phyloP scores from a whole-genome alignment of 2,113 vertebrate species.

The Myrmecophaga tridactyla region DNA sequence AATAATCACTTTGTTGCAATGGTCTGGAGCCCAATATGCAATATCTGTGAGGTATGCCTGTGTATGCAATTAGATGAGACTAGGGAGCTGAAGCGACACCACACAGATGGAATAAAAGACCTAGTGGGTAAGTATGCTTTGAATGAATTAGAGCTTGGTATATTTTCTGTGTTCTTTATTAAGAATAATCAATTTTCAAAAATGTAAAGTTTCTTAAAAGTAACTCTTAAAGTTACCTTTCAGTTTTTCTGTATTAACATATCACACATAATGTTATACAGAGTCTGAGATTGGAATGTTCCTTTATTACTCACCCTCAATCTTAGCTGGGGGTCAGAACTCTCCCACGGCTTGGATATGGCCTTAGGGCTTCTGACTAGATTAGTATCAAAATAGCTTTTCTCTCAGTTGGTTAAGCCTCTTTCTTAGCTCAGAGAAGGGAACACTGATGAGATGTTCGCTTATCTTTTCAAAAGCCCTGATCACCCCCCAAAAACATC shows the following conservation, averaged over 20 bases:
- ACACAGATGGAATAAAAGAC: background rate
- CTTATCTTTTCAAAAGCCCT: background rate
- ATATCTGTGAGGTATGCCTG: too few relatives aligned
- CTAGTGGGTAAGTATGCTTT: background rate
- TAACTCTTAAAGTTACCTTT: background rate
- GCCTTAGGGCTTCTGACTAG: background rate
- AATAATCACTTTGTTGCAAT: too few relatives aligned
- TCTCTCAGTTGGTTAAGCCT: background rate
- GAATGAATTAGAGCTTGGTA: background rate
- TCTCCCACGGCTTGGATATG: background rate
- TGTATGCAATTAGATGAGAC: background rate
- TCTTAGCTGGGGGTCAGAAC: background rate
- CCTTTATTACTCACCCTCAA: background rate
- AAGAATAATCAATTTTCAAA: constrained; percentile 25
- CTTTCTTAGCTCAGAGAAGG: background rate
- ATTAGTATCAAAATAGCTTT: background rate
- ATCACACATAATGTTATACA: background rate
- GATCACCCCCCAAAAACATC: background rate
- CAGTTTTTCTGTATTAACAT: background rate
- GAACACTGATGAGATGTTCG: background rate
- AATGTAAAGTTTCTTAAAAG: constrained; percentile 37
- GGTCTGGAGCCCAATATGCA: too few relatives aligned
- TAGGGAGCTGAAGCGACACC: background rate
- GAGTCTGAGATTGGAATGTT: background rate
- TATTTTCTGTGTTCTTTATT: background rate